phyloP scores from a whole-genome alignment of 2,888 invertebrate genomes.

The Drosophila paramelanica region DNA sequence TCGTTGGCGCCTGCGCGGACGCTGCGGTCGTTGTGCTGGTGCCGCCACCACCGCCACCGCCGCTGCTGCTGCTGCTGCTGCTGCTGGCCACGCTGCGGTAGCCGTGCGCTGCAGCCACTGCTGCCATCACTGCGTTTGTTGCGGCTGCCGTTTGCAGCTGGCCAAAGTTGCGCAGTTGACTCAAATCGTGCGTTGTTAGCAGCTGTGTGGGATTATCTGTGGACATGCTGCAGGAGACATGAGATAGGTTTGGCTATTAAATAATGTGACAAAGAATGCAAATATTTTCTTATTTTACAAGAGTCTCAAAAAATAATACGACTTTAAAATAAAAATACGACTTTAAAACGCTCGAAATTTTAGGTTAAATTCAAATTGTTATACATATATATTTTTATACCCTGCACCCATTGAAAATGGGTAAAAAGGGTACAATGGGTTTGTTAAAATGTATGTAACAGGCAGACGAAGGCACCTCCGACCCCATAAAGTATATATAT shows the following conservation, averaged over 20 bases:
- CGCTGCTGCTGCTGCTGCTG: constrained; percentile 45
- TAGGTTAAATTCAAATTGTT: no score
- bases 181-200: constrained; percentile 80
- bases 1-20: constrained; percentile 3
- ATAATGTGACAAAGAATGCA: neutral
- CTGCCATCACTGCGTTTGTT: constrained; percentile 46
- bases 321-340: no score
- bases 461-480: no score
- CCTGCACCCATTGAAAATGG: no score
- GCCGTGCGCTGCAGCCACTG: constrained; percentile 57
- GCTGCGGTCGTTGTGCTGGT: constrained; percentile 42
- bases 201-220: constrained; percentile 83
- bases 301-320: no score
- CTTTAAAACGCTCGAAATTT: no score
- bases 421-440: no score
- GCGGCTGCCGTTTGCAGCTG: constrained; percentile 71
- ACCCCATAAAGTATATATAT: no score
- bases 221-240: constrained; percentile 82
- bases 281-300: no score
- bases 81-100: constrained; percentile 56
- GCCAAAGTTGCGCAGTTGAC: constrained; percentile 66
- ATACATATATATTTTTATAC: no score
- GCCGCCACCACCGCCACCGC: constrained; percentile 44
- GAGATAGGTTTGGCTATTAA: neutral
- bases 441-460: no score